Base-by-base conservation (phyloP, 2,888 invertebrate species). In the Agrochola litura region DNA sequence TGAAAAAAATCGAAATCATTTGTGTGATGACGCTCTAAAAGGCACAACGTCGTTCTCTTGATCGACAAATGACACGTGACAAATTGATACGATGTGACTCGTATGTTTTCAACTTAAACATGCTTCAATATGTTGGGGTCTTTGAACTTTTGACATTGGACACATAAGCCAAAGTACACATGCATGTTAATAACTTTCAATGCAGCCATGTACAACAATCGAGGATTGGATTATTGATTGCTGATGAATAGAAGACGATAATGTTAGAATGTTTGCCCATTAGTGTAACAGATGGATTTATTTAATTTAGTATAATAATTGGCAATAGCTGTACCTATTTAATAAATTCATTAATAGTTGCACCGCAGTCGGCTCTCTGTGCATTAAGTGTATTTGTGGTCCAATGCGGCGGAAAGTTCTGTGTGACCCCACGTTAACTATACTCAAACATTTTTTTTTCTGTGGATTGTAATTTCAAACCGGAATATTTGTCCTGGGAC, bases 41-140 rank as follows among this genome's bases (percentile, higher is more conserved):
- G 37, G 5, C 14, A 16, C 1, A 30, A 10, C 5, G 16, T 25
- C 19, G 10, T 0, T 56, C 30, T 16, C 19, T 43, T 52, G 30
- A 3, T 30, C n/a, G 22, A 64, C n/a, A 54, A 70, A 66, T 49
- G 9, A n/a, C 16, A 61, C 9, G 37, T 12, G 46, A 46, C 9
- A 71, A 83, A 71, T 83, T 78, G 60, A 63, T 67, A 30, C 14
- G 5, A 43, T 22, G 25, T 67, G 54, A 43, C 22, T 70, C 19
- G 6, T 54, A 19, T 58, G 8, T n/a, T 52, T 60, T 46, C 25
- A 16, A 46, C 19, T 8, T 52, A 3, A 19, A 19, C 43, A 1
- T 16, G 16, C 8, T 66, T 16, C 2, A 64, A 49, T 73, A 3
- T 54, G 16, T 8, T 22, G 10, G 56, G 37, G 56, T 68, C 30